Evolutionary conservation across 1,140 invertebrate species (phyloP), one percentile per base, ranked within the genome.

Genomic region (Euura saliciscinereae): DNA sequence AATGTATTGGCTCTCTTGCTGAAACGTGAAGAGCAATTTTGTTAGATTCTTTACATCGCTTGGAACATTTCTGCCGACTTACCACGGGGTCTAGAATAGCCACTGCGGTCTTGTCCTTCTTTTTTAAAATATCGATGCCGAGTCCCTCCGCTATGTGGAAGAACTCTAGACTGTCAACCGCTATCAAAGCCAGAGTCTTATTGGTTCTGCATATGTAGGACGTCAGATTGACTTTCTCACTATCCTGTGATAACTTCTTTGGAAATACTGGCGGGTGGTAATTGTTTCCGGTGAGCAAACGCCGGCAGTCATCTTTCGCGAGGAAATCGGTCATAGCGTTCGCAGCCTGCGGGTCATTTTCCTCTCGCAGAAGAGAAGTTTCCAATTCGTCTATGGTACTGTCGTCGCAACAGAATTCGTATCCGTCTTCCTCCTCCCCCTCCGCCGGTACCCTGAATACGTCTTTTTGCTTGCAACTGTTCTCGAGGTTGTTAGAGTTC

Each of bases 11-110:
- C 87, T 91, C 82, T 94, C 93, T 79, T 90, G 88, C 92, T 94
- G 76, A 70, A 90, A 90, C 74, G 78, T 76, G 77, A 82, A 76
- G 68, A 66, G 44, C 11, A 70, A n/a, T 71, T 44, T 67, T 66
- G 6, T 69, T 59, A 64, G 66, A 72, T 73, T 65, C 59, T 70
- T 28, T 42, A 44, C 73, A 72, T 65, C 65, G 11, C 66, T 67
- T 68, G 75, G 69, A 84, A 70, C 78, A 66, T 44, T 59, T 67
- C 74, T 74, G 42, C 73, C 7, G 51, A 82, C 84, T 86, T 88
- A 95, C 94, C 86, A 90, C 88, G 80, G 90, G 89, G 85, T 95
- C 92, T 70, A 95, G 82, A 76, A 95, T 94, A 43, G 95, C 88
- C 68, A 91, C 91, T 64, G 91, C 90, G 67, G 93, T 93, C 82